These are phyloP conservation scores for Frieseomelitta varia DNA, from an alignment of 1,140 invertebrate species.

Conservation along the genomic window DNA sequence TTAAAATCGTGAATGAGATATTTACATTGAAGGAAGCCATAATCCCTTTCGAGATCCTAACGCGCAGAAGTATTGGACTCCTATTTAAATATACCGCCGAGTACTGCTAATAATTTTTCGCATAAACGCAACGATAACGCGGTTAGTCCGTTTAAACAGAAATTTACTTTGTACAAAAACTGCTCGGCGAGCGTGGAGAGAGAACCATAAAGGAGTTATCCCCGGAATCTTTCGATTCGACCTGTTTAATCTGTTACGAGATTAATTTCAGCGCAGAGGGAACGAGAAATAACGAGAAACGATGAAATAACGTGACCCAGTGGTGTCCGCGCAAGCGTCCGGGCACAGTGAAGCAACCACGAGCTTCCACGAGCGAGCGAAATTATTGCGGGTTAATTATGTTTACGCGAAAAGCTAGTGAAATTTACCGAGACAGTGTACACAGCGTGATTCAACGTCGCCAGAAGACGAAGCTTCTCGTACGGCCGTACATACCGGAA, in stretches of 20 bases:
- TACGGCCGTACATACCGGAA: slow-evolving; percentile 29
- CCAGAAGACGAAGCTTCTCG: slow-evolving; percentile 20
- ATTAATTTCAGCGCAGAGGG: not conserved
- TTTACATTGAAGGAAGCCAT: too few relatives aligned
- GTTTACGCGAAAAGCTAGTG: slow-evolving; percentile 35
- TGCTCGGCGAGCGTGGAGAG: not conserved
- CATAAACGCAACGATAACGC: not conserved
- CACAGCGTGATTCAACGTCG: slow-evolving; percentile 36
- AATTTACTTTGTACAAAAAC: not conserved
- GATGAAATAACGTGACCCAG: not conserved
- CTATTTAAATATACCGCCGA: too few relatives aligned
- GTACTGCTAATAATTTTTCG: too few relatives aligned
- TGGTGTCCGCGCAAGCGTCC: too few relatives aligned
- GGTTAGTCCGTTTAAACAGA: not conserved
- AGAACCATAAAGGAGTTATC: not conserved
- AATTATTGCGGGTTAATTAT: slow-evolving; percentile 40
- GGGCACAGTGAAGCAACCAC: not conserved
- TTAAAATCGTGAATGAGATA: too few relatives aligned
- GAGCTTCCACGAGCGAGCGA: not conserved
- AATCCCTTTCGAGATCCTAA: too few relatives aligned
- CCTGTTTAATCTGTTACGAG: not conserved
- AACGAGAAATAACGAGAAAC: not conserved
- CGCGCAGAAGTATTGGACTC: too few relatives aligned
- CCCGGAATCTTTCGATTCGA: not conserved
- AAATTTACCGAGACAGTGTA: slow-evolving; percentile 35